These are phyloP conservation scores for Haemorhous mexicanus DNA, from an alignment of 2,113 vertebrate species.

Conservation along the genomic window DNA sequence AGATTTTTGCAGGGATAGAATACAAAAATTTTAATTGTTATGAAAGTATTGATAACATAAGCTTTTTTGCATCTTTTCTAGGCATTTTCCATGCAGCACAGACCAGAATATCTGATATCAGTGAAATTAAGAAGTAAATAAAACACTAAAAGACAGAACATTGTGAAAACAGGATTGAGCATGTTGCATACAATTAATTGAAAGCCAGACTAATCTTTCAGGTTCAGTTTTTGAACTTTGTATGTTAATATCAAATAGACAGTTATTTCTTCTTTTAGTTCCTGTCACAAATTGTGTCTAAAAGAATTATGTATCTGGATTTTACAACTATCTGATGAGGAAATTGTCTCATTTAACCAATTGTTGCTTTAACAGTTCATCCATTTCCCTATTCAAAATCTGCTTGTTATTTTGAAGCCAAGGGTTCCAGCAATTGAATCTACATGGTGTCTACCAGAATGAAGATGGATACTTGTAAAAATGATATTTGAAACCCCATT, in stretches of 20 bases:
- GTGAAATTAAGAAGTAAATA: not conserved
- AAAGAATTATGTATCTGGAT: not conserved
- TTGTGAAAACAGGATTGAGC: not conserved
- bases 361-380: not conserved
- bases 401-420: not conserved
- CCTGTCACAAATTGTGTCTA: not conserved
- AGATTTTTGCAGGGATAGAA: not conserved
- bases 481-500: not conserved
- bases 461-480: not conserved
- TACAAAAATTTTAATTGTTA: not conserved
- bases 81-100: not conserved
- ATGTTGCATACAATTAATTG: not conserved
- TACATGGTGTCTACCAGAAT: not conserved
- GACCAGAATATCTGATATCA: not conserved
- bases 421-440: not conserved
- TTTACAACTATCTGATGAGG: not conserved
- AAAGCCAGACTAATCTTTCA: not conserved
- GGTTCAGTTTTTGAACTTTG: not conserved
- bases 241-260: not conserved
- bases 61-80: not conserved
- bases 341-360: not conserved
- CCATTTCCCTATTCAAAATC: not conserved
- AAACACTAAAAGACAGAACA: not conserved
- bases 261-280: not conserved
- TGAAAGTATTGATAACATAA: not conserved